Conservation (phyloP, 1,140 invertebrate species). For the Zelostemma sp. region DNA sequence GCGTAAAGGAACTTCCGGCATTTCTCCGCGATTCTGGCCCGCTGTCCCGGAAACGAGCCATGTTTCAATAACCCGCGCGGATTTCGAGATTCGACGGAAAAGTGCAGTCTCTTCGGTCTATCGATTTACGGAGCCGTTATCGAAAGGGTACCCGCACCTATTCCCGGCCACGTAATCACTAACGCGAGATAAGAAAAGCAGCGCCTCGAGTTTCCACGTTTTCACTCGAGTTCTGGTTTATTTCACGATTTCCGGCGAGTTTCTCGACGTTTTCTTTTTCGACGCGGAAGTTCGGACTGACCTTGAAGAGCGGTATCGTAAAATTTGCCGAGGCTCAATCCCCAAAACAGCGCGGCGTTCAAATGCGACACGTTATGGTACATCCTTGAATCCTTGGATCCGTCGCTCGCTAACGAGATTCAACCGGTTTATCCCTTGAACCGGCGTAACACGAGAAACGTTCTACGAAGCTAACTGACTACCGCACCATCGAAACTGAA, state of each 20-base stretch:
- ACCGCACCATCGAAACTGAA: conserved; percentile 63
- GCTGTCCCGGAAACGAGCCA: neutral
- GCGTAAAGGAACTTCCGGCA: conserved; percentile 47
- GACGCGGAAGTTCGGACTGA: conserved; percentile 13
- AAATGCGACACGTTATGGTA: conserved; percentile 58
- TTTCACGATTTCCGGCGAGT: too few relatives aligned
- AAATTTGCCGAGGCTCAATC: conserved; percentile 50
- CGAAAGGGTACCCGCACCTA: conserved; percentile 23
- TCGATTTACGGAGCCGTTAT: conserved; percentile 40
- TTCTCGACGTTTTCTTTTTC: conserved; percentile 8
- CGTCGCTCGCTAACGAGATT: conserved; percentile 29
- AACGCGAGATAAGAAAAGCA: conserved; percentile 29
- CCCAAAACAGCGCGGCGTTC: conserved; percentile 61
- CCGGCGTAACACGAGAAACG: conserved; percentile 54
- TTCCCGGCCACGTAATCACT: conserved; percentile 36
- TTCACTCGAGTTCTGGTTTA: too few relatives aligned
- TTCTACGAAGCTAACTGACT: conserved; percentile 60
- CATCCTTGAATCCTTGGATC: conserved; percentile 50
- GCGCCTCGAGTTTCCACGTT: too few relatives aligned
- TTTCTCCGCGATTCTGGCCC: conserved; percentile 2
- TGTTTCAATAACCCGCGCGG: too few relatives aligned
- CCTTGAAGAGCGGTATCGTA: conserved; percentile 46
- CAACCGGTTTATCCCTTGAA: conserved; percentile 45
- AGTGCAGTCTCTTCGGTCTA: conserved; percentile 12
- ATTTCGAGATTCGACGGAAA: too few relatives aligned